phyloP scores from a whole-genome alignment of 2,113 vertebrate species.

The Cygnus atratus region DNA sequence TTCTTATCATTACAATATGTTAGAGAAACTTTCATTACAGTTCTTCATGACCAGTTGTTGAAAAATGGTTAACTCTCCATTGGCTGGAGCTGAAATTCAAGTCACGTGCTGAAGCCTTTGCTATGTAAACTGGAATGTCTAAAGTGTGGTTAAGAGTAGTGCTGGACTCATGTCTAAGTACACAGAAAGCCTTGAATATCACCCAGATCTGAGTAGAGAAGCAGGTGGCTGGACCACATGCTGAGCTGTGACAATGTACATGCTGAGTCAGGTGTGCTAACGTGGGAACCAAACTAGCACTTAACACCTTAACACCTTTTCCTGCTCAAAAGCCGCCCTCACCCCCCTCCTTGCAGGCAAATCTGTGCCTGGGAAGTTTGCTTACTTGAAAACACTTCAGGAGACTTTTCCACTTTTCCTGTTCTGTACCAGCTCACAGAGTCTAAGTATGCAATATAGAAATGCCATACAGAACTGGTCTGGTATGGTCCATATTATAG shows the following conservation, averaged over 20 bases:
- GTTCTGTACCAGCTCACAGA: not conserved
- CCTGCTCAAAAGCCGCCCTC: not conserved
- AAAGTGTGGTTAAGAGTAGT: not conserved
- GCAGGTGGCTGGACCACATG: not conserved
- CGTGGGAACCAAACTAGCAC: not conserved
- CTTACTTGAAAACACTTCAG: not conserved
- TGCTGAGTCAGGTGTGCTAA: not conserved
- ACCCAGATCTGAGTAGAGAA: not conserved
- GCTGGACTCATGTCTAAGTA: not conserved
- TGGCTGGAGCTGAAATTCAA: not conserved
- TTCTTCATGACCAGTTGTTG: not conserved
- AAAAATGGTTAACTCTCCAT: not conserved
- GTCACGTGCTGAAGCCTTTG: not conserved
- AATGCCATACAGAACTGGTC: not conserved
- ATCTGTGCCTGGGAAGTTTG: not conserved
- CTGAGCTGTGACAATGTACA: not conserved
- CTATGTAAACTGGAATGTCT: not conserved
- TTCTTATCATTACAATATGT: not conserved
- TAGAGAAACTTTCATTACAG: not conserved
- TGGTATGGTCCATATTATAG: not conserved
- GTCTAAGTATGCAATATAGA: not conserved
- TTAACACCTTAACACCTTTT: not conserved
- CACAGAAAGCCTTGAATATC: not conserved
- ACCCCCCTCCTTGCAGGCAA: not conserved
- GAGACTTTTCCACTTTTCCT: not conserved